Conservation (phyloP, 2,113 vertebrate genomes). For the Chinchilla lanigera region DNA sequence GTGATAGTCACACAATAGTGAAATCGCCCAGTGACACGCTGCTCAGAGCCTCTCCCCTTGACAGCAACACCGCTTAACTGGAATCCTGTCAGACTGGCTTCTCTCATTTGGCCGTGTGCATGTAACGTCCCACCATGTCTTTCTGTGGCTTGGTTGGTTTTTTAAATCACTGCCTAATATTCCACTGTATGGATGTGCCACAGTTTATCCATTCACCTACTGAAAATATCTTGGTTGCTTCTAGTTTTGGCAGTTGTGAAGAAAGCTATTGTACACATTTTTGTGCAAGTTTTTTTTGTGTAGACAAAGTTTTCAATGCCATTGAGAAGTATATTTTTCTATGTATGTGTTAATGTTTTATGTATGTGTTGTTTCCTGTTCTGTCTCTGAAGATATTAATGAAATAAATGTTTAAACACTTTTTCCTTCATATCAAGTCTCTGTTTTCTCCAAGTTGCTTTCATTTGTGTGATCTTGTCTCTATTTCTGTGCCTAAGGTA, state of each 20-base stretch:
- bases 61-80: background rate
- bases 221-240: slow-evolving; percentile 15
- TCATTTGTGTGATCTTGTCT: background rate
- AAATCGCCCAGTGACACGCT: background rate
- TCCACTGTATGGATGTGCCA: background rate
- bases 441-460: slow-evolving; percentile 34
- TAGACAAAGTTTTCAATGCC: background rate
- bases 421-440: background rate
- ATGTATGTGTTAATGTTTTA: background rate
- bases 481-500: background rate
- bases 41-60: background rate
- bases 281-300: background rate
- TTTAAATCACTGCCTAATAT: slow-evolving; percentile 12
- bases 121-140: background rate
- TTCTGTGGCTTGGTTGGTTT: background rate
- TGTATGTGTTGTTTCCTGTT: background rate
- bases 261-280: slow-evolving; percentile 8
- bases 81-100: background rate
- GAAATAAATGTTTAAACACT: background rate
- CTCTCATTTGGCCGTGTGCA: background rate
- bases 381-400: slow-evolving; percentile 34
- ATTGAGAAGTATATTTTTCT: background rate
- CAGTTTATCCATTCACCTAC: background rate
- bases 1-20: background rate
- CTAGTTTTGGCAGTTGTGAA: slow-evolving; percentile 19